Evolutionary conservation across 2,113 vertebrate genomes (phyloP).

Genomic region (Oryzias melastigma): DNA sequence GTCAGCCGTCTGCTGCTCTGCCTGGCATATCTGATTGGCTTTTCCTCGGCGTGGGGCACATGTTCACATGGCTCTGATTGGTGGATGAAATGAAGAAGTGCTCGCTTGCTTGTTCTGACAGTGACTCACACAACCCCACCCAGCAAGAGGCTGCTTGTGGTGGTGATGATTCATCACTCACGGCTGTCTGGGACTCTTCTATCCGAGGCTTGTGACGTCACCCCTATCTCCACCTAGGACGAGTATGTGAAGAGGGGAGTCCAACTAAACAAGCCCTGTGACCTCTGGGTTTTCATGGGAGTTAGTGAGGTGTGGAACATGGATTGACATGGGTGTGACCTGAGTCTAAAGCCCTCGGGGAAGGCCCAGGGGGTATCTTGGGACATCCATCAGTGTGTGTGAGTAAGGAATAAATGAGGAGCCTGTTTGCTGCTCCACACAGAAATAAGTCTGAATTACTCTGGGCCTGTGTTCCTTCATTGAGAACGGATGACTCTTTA

Average conservation of each 20-base stretch:
- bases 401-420: constrained; percentile 43
- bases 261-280: constrained; percentile 35
- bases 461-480: constrained; percentile 44
- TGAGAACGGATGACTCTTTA: constrained; percentile 62
- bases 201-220: constrained; percentile 71
- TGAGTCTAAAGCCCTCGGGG: constrained; percentile 26
- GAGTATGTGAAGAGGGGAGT: constrained; percentile 43
- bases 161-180: constrained; percentile 61
- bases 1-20: constrained; percentile 3
- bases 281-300: constrained; percentile 30
- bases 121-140: constrained; percentile 60
- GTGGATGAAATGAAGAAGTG: constrained; percentile 37
- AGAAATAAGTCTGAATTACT: constrained; percentile 55
- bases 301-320: constrained; percentile 30
- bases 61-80: constrained; percentile 57
- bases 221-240: constrained; percentile 60
- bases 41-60: constrained; percentile 21
- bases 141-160: constrained; percentile 47
- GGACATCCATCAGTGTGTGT: constrained; percentile 38
- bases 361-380: constrained; percentile 32
- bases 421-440: constrained; percentile 26
- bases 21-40: constrained; percentile 36
- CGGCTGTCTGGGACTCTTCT: constrained; percentile 61
- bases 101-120: constrained; percentile 49
- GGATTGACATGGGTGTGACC: constrained; percentile 38